These are phyloP conservation scores for Empidonax traillii DNA, from an alignment of 2,113 vertebrate genomes.

Conservation along the genomic window DNA sequence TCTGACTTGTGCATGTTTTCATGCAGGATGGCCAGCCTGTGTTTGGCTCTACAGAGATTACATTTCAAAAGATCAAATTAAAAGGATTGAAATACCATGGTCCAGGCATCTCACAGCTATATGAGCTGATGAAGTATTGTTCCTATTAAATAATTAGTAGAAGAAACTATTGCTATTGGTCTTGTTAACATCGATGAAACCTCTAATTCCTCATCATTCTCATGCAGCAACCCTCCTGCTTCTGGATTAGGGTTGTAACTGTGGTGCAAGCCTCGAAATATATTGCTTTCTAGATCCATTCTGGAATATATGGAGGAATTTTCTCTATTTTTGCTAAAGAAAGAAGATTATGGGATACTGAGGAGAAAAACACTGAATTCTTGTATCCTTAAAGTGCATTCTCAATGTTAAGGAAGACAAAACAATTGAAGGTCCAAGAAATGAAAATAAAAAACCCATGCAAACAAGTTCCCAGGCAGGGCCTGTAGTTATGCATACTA, in stretches of 20 bases:
- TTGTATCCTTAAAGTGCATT: background rate
- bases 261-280: background rate
- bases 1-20: background rate
- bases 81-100: background rate
- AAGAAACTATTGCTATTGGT: background rate
- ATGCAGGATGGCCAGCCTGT: background rate
- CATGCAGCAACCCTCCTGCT: background rate
- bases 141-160: background rate
- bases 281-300: background rate
- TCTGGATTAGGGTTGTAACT: background rate
- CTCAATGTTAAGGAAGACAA: background rate
- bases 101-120: background rate
- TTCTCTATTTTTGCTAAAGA: background rate
- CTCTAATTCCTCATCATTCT: background rate
- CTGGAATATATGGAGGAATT: background rate
- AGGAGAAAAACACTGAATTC: background rate
- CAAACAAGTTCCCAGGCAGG: background rate
- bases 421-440: background rate
- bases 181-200: background rate
- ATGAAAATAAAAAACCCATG: background rate
- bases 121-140: background rate
- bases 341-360: background rate
- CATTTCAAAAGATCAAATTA: background rate
- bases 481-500: background rate
- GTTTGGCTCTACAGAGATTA: background rate